A percentile compares a stretch with the other conserved stretches of the same genome.
Evolutionary conservation across 37 sponge, comb jelly and placozoan genomes (phyloP).

Genomic region (Lycopodina hypogea): DNA sequence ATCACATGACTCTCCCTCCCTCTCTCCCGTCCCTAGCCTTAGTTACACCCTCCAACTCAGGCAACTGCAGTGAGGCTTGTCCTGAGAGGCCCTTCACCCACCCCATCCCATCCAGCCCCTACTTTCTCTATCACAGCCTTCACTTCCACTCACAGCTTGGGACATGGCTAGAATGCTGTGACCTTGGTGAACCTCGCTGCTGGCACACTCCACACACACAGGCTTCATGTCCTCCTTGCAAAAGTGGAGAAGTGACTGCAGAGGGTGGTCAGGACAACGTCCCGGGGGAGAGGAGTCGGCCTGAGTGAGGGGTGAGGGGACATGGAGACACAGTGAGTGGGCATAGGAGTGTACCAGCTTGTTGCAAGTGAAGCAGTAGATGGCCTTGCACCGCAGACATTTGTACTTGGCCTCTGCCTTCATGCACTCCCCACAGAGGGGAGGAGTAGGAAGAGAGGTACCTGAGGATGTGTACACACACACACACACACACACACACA

Average conservation of each 20-base stretch:
- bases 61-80: too few species aligned
- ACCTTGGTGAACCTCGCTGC: slow-evolving; percentile 5
- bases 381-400: background rate
- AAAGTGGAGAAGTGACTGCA: background rate
- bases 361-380: background rate
- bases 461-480: too few species aligned
- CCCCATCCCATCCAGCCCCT: too few species aligned
- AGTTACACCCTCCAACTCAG: too few species aligned
- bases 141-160: slow-evolving; percentile 26
- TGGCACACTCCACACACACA: slow-evolving; percentile 17
- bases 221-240: slow-evolving; percentile 4
- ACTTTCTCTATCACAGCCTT: too few species aligned
- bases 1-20: too few species aligned
- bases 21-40: too few species aligned
- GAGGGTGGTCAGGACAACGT: slow-evolving; percentile 20
- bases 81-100: too few species aligned
- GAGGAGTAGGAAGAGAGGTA: background rate
- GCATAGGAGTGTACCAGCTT: background rate
- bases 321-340: slow-evolving; percentile 4
- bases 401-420: background rate
- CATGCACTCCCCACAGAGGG: background rate
- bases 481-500: too few species aligned
- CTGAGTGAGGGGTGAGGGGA: slow-evolving; percentile 2
- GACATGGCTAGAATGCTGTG: slow-evolving; percentile 3
- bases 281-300: background rate